Evolutionary conservation across 2,888 invertebrate species (phyloP).

Genomic region (Anticlea derivata): DNA sequence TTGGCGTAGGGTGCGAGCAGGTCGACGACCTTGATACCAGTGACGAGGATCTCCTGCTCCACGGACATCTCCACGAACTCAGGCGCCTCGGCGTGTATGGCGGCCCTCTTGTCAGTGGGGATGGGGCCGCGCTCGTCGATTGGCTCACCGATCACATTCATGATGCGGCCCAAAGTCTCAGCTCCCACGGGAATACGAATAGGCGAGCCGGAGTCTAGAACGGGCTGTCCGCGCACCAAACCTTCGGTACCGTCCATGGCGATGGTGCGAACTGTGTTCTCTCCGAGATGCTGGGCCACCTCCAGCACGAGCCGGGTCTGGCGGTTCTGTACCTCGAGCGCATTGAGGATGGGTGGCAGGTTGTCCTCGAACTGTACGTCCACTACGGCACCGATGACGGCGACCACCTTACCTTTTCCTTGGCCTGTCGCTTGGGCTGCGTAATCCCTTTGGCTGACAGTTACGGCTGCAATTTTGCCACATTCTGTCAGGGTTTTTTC

Average conservation of each 20-base stretch:
- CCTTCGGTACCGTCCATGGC: constrained; percentile 98
- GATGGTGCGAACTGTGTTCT: constrained; percentile 95
- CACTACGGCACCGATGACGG: constrained; percentile 98
- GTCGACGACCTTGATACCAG: constrained; percentile 98
- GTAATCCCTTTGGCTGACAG: constrained; percentile 69
- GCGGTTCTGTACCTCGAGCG: constrained; percentile 95
- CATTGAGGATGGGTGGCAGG: constrained; percentile 97
- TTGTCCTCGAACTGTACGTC: constrained; percentile 98
- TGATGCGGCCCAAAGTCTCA: constrained; percentile 95
- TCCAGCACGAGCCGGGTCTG: constrained; percentile 91
- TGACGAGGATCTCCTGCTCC: constrained; percentile 94
- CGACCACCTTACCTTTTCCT: constrained; percentile 89
- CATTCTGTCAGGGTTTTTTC: constrained; percentile 85
- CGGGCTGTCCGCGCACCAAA: constrained; percentile 92
- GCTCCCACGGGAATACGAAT: constrained; percentile 96
- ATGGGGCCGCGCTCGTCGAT: constrained; percentile 97
- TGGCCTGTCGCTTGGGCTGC: constrained; percentile 64
- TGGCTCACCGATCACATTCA: constrained; percentile 95
- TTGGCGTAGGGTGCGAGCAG: constrained; percentile 96
- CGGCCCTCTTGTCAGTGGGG: constrained; percentile 88
- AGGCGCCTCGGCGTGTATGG: constrained; percentile 96
- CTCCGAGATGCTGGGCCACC: constrained; percentile 96
- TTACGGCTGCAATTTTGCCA: constrained; percentile 78
- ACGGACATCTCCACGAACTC: constrained; percentile 96
- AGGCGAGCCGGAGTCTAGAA: constrained; percentile 92